Evolutionary conservation across 2,888 invertebrate genomes (phyloP).

Genomic region (Volucella bombylans): DNA sequence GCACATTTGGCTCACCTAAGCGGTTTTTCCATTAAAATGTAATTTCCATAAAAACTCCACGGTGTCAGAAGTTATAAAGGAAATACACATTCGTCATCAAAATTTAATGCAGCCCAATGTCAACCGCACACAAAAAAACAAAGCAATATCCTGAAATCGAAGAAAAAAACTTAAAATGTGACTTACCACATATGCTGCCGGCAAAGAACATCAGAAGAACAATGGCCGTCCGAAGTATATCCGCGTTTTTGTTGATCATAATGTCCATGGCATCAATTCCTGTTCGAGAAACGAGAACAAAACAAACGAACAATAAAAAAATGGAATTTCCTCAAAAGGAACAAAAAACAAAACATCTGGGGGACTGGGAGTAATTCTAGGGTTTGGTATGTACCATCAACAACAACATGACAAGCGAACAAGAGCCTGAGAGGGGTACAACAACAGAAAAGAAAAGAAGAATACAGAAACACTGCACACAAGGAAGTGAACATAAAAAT

Average conservation of each 20-base stretch:
- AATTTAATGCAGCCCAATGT: conserved; percentile 15
- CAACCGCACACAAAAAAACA: conserved; percentile 1
- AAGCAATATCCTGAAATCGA: conserved; percentile 18
- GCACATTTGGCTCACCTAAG: no score
- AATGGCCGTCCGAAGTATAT: conserved; percentile 71
- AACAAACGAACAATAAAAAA: conserved; percentile 51
- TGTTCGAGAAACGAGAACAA: conserved; percentile 48
- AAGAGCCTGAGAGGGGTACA: background rate
- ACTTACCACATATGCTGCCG: conserved; percentile 72
- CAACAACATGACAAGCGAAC: conserved; percentile 8
- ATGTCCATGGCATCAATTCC: conserved; percentile 74
- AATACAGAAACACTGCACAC: background rate
- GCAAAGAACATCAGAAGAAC: conserved; percentile 67
- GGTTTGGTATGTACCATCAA: no score
- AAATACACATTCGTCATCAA: background rate
- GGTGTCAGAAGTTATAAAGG: no score
- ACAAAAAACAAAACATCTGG: background rate
- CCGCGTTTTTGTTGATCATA: conserved; percentile 73
- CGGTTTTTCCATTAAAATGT: no score
- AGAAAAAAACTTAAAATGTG: conserved; percentile 43
- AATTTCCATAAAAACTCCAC: no score
- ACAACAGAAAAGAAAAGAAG: conserved; percentile 18
- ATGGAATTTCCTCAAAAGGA: conserved; percentile 31
- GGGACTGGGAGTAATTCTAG: no score
- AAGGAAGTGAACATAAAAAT: conserved; percentile 69